Conservation (phyloP, 2,113 vertebrate species). For the Eublepharis macularius region DNA sequence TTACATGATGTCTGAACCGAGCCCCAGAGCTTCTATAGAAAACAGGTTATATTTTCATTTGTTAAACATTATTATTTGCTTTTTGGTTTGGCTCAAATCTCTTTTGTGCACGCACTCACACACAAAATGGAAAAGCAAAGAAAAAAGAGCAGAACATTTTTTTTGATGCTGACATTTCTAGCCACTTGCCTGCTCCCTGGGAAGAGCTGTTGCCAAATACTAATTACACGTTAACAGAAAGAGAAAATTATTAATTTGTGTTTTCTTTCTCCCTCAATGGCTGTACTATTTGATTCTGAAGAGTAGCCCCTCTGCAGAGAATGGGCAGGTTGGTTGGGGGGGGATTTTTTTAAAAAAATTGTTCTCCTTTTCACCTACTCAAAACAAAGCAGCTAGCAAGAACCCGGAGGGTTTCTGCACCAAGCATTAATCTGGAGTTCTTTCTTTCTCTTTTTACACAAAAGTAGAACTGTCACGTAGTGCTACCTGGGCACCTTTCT, state of each 20-base stretch:
- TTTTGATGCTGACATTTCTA: slow-evolving; percentile 48
- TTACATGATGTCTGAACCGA: neutral
- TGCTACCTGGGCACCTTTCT: neutral
- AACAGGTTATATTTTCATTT: neutral
- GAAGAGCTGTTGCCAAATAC: slow-evolving; percentile 62
- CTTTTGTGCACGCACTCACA: no score
- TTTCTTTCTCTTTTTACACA: neutral
- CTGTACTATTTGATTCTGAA: slow-evolving; percentile 48
- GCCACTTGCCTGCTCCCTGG: slow-evolving; percentile 43
- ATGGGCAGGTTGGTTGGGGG: neutral
- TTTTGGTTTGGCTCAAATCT: neutral
- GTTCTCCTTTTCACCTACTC: neutral
- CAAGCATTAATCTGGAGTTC: neutral
- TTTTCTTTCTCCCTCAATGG: slow-evolving; percentile 51
- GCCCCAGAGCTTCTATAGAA: neutral
- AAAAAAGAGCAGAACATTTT: slow-evolving; percentile 20
- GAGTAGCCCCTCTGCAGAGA: slow-evolving; percentile 45
- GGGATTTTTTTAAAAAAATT: neutral
- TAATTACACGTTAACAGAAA: slow-evolving; percentile 68
- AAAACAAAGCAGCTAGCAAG: neutral
- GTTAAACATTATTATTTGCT: neutral
- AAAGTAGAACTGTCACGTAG: neutral
- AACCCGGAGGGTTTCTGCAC: neutral
- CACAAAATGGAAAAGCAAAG: neutral
- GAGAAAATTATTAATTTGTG: slow-evolving; percentile 73